Base-by-base conservation (phyloP, 2,888 invertebrate species). In the Eilema sororculum region DNA sequence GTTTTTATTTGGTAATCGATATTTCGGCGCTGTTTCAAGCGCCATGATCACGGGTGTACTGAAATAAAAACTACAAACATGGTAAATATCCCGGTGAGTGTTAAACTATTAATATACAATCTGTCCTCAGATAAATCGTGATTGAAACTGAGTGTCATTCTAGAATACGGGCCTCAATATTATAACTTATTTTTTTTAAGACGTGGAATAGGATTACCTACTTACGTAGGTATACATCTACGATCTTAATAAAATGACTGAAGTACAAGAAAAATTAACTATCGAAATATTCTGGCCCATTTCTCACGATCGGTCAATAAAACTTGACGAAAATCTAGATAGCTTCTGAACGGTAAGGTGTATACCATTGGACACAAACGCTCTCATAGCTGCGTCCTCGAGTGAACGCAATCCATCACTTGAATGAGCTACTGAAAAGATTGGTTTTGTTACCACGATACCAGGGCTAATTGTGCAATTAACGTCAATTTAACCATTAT, bases 261-360 rank as follows among this genome's bases (percentile, higher is more conserved):
- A 58, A 58, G 13, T 28, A 46, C 58, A 24, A 58, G 24, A 24
- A 57, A 57, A 22, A 28, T 30, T 59, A 33, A 52, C 0, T 46
- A 52, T 28, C 46, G 37, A 61, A 24, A 52, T 22, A 20, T 67
- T 41, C 60, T n/a, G 28, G 22, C 46, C 57, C 13, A 73, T 69
- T 67, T 78, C 73, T 71, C 68, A 75, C 70, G 72, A 69, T 66
- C 67, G 33, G 76, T 79, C 79, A 67, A 65, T 52, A 66, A 67
- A 69, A 67, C 24, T 73, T 63, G 60, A 28, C 56, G 28, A 65
- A 30, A 25, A 65, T 66, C 65, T 65, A 73, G 75, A 75, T 75
- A 73, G 52, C 9, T 30, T 60, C 58, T 71, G 73, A 73, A 78
- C 69, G 66, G 68, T 68, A 71, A 70, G 74, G 73, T 37, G 69